Base-by-base conservation (phyloP, 2,113 vertebrate genomes). In the Serilophus lunatus region DNA sequence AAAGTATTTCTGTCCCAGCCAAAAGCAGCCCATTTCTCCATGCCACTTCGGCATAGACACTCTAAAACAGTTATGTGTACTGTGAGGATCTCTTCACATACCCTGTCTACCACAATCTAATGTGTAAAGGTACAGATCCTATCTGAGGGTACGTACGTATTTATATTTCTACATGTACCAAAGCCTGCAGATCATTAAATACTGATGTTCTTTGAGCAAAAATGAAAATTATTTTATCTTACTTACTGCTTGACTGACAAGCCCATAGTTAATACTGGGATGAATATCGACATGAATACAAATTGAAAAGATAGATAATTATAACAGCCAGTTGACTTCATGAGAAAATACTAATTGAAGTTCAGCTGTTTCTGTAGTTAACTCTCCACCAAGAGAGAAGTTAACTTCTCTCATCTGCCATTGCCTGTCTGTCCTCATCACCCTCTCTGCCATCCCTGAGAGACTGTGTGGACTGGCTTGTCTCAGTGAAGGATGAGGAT, bases 171-270 rank as follows among this genome's bases (percentile, higher is more conserved):
- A 72, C 42, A 68, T 71, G 64, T 44, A 94, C 80, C 64, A 92
- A 96, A 94, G 81, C 13, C 59, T 20, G 6, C 44, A 92, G 94
- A 82, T 89, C 96, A 95, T 86, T 91, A 94, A 97, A 81, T 38
- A 86, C 64, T 70, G 57, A 95, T 59, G 36, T 59, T 10, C 19
- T 79, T 16, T 69, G 38, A 74, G 12, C 11, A 59, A 22, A 76
- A 61, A 63, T 28, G 5, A 75, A 83, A 38, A 64, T 89, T 93
- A 85, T 72, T 56, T 29, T 71, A 50, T 82, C 49, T 77, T 65
- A 85, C 19, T 44, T 76, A 11, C 63, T 80, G 65, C 51, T 64
- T 92, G 72, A 86, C 44, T 81, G 28, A 63, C 51, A 84, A 86
- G 44, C 15, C 38, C 82, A 53, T 77, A 78, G 54, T 54, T 54